phyloP scores from a whole-genome alignment of 2,888 invertebrate species.

The Lithosia quadra region DNA sequence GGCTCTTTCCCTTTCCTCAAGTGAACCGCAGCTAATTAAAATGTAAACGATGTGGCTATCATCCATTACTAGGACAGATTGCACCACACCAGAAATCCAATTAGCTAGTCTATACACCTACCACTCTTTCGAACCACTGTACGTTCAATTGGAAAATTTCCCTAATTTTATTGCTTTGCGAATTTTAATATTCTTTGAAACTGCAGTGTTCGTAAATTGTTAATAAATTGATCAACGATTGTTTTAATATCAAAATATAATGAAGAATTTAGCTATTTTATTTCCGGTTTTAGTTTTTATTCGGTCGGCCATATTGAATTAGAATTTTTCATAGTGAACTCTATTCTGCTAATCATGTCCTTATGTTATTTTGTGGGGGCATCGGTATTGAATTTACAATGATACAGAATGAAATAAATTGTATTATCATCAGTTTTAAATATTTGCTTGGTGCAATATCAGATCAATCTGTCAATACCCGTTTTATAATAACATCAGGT shows the following conservation, averaged over 20 bases:
- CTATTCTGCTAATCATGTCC: too few relatives aligned
- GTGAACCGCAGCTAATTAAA: slow-evolving; percentile 36
- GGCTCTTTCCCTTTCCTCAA: slow-evolving; percentile 6
- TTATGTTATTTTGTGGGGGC: too few relatives aligned
- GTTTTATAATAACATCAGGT: too few relatives aligned
- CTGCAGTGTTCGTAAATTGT: neutral
- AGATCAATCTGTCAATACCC: too few relatives aligned
- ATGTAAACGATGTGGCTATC: slow-evolving; percentile 31
- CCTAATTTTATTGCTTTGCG: neutral
- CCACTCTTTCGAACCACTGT: neutral
- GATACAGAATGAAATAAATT: too few relatives aligned
- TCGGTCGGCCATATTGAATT: too few relatives aligned
- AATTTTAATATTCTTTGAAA: slow-evolving; percentile 1
- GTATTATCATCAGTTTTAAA: too few relatives aligned
- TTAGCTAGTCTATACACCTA: neutral
- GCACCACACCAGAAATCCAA: slow-evolving; percentile 3
- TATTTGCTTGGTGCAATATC: too few relatives aligned
- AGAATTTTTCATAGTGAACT: too few relatives aligned
- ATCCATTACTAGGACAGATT: neutral
- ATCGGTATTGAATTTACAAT: too few relatives aligned
- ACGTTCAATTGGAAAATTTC: slow-evolving; percentile 13
- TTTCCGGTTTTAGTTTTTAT: too few relatives aligned
- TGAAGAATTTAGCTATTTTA: too few relatives aligned
- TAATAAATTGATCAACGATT: neutral
- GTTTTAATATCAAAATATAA: neutral